These are phyloP conservation scores for Halisarca cf. caerulea DNA, from an alignment of 37 sponge, comb jelly and placozoan genomes.

Conservation along the genomic window DNA sequence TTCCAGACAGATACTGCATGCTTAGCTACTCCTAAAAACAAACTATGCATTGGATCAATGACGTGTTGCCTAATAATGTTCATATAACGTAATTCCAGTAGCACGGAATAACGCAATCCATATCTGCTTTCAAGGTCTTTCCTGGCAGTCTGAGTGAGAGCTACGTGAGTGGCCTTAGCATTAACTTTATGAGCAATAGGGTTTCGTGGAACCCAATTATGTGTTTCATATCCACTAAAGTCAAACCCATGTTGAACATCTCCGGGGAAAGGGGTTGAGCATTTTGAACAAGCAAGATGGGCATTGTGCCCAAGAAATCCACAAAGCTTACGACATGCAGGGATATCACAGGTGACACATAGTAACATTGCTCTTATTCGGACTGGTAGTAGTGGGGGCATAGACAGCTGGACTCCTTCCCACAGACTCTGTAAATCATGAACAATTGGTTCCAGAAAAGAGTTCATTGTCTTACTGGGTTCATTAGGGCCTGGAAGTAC, in stretches of 20 bases:
- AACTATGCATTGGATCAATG: slow-evolving; percentile 23
- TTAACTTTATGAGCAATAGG: neutral
- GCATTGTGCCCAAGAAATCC: slow-evolving; percentile 12
- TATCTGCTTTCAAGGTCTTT: neutral
- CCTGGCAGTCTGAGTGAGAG: neutral
- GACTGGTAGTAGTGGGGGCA: neutral
- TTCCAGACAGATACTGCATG: neutral
- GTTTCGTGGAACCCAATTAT: neutral
- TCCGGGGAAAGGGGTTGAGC: neutral
- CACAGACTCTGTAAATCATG: slow-evolving; percentile 38
- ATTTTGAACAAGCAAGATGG: slow-evolving; percentile 15
- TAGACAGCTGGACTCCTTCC: neutral
- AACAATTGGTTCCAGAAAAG: slow-evolving; percentile 36
- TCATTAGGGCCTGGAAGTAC: slow-evolving; percentile 62
- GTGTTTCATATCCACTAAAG: neutral
- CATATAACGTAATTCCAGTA: slow-evolving; percentile 9
- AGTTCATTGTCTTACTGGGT: slow-evolving; percentile 30
- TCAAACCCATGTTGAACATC: neutral
- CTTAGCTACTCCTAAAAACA: slow-evolving; percentile 2
- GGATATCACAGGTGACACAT: neutral
- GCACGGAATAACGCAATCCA: slow-evolving; percentile 6
- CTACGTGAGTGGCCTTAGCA: neutral
- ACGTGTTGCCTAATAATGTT: neutral
- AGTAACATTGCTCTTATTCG: neutral
- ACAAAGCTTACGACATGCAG: slow-evolving; percentile 8